These are phyloP conservation scores for Mythimna loreyi DNA, from an alignment of 2,888 invertebrate species.

Conservation along the genomic window DNA sequence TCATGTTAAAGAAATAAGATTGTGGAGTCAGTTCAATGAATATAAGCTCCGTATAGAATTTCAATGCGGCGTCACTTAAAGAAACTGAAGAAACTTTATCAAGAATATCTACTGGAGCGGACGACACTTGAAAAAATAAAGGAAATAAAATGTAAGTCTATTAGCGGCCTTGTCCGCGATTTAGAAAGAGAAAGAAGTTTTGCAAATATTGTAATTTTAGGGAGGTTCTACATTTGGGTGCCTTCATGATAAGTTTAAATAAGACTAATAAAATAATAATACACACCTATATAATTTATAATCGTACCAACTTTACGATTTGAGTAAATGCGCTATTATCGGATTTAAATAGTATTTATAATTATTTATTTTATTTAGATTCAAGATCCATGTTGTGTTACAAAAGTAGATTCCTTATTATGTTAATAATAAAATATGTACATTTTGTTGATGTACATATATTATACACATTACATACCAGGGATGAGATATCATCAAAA, in stretches of 20 bases:
- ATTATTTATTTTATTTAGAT: too few relatives aligned
- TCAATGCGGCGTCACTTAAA: constrained; percentile 63
- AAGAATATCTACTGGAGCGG: constrained; percentile 52
- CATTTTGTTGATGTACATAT: too few relatives aligned
- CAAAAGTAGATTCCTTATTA: too few relatives aligned
- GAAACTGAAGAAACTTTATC: constrained; percentile 62
- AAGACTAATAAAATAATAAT: too few relatives aligned
- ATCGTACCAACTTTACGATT: neutral
- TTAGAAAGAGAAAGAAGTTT: constrained; percentile 31
- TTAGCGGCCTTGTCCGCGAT: constrained; percentile 46
- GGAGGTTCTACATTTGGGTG: constrained; percentile 3
- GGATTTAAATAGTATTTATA: neutral
- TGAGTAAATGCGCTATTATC: neutral
- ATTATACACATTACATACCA: too few relatives aligned
- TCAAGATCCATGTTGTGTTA: too few relatives aligned
- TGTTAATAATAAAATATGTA: too few relatives aligned
- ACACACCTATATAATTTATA: neutral
- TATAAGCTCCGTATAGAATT: constrained; percentile 61
- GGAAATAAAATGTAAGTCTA: constrained; percentile 55
- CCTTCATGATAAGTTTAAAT: too few relatives aligned
- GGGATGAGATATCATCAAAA: too few relatives aligned
- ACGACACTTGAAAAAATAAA: constrained; percentile 45
- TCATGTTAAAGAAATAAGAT: constrained; percentile 60
- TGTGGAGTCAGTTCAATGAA: constrained; percentile 61
- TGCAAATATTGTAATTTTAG: constrained; percentile 31